Evolutionary conservation across 2,797 vertebrate species (phyloP).

Genomic region (Lemur catta): DNA sequence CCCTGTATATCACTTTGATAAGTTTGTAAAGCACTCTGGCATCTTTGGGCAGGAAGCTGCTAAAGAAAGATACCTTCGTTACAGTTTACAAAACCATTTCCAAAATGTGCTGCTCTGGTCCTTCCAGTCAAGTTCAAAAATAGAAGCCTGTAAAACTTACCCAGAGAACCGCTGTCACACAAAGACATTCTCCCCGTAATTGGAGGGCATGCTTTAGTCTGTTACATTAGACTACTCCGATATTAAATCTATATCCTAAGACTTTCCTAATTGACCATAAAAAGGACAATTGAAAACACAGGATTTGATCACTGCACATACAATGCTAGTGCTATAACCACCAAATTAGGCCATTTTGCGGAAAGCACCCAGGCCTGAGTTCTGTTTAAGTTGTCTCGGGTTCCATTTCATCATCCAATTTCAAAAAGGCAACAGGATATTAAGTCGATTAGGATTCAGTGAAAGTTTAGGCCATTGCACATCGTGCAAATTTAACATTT

Average conservation of each 20-base stretch:
- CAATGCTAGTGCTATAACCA: not conserved
- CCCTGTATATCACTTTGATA: constrained; percentile 69
- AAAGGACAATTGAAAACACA: constrained; percentile 70
- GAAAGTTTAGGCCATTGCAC: constrained; percentile 42
- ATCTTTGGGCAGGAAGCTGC: constrained; percentile 45
- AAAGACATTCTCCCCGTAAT: constrained; percentile 27
- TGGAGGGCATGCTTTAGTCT: not conserved
- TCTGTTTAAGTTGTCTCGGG: constrained; percentile 38
- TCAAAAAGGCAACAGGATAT: constrained; percentile 61
- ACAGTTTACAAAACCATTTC: constrained; percentile 67
- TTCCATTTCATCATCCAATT: constrained; percentile 26
- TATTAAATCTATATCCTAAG: constrained; percentile 63
- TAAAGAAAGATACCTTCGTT: constrained; percentile 66
- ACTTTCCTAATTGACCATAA: constrained; percentile 73
- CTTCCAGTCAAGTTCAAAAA: constrained; percentile 56
- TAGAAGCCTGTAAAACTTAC: constrained; percentile 50
- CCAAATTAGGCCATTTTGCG: constrained; percentile 41
- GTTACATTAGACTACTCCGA: not conserved
- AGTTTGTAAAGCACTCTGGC: constrained; percentile 71
- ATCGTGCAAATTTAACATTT: not conserved
- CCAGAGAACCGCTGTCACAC: not conserved
- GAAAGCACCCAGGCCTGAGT: not conserved
- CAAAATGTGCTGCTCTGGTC: constrained; percentile 12
- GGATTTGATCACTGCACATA: constrained; percentile 36
- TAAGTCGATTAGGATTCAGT: constrained; percentile 68